phyloP scores from a whole-genome alignment of 2,113 vertebrate genomes.

The Fregetta grallaria region DNA sequence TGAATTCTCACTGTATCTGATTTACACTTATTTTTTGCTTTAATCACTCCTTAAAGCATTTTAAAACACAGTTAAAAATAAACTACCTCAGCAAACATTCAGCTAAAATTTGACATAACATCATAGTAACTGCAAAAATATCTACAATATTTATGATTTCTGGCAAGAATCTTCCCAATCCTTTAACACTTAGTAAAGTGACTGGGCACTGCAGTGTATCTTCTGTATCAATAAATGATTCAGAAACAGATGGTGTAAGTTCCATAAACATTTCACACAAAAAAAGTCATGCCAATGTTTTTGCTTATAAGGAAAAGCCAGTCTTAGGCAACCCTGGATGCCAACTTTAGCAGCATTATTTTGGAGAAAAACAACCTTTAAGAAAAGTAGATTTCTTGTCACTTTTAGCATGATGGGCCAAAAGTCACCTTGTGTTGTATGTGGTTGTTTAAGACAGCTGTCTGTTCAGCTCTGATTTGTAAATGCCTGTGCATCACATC shows the following conservation, averaged over 20 bases:
- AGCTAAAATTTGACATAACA: neutral
- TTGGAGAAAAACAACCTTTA: neutral
- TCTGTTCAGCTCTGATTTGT: neutral
- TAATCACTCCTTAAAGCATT: neutral
- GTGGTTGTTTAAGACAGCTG: neutral
- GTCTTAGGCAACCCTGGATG: neutral
- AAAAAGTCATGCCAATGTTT: neutral
- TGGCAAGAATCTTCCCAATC: neutral
- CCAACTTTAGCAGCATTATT: neutral
- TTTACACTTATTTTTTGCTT: neutral
- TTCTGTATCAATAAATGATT: constrained; percentile 24
- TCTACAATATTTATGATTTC: constrained; percentile 18
- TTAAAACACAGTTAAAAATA: constrained; percentile 12
- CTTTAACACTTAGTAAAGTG: neutral
- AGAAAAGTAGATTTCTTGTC: neutral
- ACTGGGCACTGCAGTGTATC: neutral
- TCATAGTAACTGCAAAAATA: neutral
- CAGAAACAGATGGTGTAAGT: constrained; percentile 40
- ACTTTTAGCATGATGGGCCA: neutral
- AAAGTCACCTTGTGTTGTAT: neutral
- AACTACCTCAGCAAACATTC: neutral
- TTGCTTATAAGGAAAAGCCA: neutral
- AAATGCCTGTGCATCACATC: neutral
- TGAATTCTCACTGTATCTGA: neutral
- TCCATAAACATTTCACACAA: constrained; percentile 35